Percentiles rank a stretch among this genome's conserved stretches.
These are phyloP conservation scores for Brachionus calyciflorus DNA, from an alignment of 1,140 invertebrate genomes.

Conservation along the genomic window DNA sequence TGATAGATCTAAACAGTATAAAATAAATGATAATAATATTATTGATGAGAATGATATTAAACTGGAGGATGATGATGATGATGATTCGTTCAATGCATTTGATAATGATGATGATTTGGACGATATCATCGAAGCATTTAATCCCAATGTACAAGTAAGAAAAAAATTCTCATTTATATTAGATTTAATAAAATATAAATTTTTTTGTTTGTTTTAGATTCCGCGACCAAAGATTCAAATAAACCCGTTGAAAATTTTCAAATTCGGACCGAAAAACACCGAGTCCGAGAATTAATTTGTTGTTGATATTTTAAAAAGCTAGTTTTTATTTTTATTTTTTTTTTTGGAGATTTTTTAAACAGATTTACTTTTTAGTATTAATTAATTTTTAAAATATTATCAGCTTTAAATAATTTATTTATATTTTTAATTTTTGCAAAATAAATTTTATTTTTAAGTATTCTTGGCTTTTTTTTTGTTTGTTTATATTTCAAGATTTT, in stretches of 20 bases:
- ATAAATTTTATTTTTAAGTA: too few species aligned
- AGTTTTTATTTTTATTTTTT: neutral
- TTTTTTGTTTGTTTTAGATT: constrained; percentile 2
- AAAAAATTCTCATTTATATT: neutral
- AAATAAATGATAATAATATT: neutral
- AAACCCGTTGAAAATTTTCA: constrained; percentile 47
- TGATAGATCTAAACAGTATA: neutral
- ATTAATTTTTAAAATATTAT: too few species aligned
- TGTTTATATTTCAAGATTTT: too few species aligned
- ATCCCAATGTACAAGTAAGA: constrained; percentile 41
- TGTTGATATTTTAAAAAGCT: neutral
- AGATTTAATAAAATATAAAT: neutral
- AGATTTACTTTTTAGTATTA: too few species aligned
- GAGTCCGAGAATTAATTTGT: constrained; percentile 25
- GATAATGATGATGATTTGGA: constrained; percentile 42
- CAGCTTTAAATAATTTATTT: too few species aligned
- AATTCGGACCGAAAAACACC: constrained; percentile 20
- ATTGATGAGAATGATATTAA: constrained; percentile 27
- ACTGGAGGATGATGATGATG: neutral
- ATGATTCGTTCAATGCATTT: constrained; percentile 30
- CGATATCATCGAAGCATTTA: constrained; percentile 45
- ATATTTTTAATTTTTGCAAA: too few species aligned
- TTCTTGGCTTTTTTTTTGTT: too few species aligned
- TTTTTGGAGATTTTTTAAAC: neutral
- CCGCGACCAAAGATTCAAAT: constrained; percentile 42